A percentile compares a stretch with the other conserved stretches of the same genome.
Conservation (phyloP, 1,140 invertebrate species). For the Lucilia sericata region DNA sequence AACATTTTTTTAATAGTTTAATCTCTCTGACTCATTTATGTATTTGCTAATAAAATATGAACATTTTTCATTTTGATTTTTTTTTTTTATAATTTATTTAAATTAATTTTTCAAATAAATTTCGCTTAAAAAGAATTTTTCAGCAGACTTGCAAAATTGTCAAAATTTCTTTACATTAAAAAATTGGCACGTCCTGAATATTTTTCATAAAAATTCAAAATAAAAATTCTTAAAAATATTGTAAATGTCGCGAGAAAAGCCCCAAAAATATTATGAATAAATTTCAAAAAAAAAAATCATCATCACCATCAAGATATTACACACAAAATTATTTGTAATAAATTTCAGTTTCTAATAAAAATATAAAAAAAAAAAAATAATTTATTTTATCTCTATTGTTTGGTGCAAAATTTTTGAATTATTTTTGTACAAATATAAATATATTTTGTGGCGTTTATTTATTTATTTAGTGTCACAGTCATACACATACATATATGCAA, state of each 20-base stretch:
- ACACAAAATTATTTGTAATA: not conserved
- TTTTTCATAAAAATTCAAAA: slow-evolving; percentile 14
- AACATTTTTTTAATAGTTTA: not conserved
- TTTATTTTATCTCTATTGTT: not conserved
- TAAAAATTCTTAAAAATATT: not conserved
- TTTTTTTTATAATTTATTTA: too few species aligned
- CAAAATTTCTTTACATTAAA: slow-evolving; percentile 11
- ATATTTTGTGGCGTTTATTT: not conserved
- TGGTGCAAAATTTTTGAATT: slow-evolving; percentile 7
- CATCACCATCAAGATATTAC: not conserved
- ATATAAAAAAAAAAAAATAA: not conserved
- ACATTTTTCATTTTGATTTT: not conserved
- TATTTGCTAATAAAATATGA: not conserved
- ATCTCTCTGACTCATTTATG: not conserved
- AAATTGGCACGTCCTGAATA: slow-evolving; percentile 26
- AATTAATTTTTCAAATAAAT: slow-evolving; percentile 21
- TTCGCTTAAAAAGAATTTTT: not conserved
- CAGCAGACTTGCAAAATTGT: not conserved
- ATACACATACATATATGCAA: not conserved
- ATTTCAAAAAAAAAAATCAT: not conserved
- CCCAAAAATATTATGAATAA: not conserved
- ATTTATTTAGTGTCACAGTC: not conserved
- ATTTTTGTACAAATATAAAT: not conserved
- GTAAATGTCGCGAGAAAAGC: not conserved
- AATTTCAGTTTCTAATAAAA: slow-evolving; percentile 17